Conservation (phyloP, 2,113 vertebrate species). For the Oenanthe oenanthe region DNA sequence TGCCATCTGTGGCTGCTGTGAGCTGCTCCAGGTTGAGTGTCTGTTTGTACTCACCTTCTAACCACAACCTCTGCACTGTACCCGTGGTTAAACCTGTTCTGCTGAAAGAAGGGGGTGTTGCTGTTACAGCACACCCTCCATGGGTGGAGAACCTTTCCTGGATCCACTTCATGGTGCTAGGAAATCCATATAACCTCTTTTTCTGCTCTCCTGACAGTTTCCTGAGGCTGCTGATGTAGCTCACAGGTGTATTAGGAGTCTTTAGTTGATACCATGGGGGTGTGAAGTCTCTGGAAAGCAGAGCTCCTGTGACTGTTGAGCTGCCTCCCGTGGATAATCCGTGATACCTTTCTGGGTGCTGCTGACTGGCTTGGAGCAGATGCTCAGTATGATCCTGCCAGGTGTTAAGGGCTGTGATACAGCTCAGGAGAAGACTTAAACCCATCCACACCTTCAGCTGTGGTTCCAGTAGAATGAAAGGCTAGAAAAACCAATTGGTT, state of each 20-base stretch:
- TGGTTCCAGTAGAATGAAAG: neutral
- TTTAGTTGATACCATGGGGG: neutral
- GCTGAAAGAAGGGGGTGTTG: neutral
- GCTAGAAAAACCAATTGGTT: neutral
- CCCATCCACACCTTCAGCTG: neutral
- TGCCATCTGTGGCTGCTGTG: neutral
- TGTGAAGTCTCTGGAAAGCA: neutral
- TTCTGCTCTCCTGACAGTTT: neutral
- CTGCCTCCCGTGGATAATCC: neutral
- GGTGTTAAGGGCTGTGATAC: neutral
- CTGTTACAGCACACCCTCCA: neutral
- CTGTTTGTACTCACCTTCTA: neutral
- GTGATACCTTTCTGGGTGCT: neutral
- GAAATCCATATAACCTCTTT: neutral
- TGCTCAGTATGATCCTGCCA: neutral
- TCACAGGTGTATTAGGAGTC: neutral
- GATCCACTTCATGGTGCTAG: neutral
- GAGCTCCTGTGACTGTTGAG: neutral
- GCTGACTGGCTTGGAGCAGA: neutral
- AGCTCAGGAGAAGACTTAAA: neutral
- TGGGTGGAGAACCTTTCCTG: neutral
- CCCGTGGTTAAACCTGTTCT: neutral
- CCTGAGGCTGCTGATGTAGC: neutral
- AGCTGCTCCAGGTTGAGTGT: neutral
- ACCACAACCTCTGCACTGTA: neutral